Evolutionary conservation across 2,888 invertebrate species (phyloP), one percentile per base, ranked within the genome.

Genomic region (Baccha elongata): DNA sequence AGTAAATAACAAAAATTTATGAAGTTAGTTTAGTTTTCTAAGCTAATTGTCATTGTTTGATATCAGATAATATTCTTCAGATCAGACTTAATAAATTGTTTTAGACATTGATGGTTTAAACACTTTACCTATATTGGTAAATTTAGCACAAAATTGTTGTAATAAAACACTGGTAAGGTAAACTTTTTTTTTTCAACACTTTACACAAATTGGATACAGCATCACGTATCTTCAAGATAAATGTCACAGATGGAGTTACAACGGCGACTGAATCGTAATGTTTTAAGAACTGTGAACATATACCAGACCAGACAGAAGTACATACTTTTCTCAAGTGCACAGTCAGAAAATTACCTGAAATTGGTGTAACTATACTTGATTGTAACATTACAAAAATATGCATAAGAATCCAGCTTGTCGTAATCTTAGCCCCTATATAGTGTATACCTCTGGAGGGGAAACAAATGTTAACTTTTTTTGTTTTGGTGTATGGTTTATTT

Each of bases 191-290:
- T 23, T 46, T 46, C 42, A 17, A 60, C 15, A 23, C 21, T 42
- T 40, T 26, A 21, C 23, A 52, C 26, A 21, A 42, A 13, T 23
- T 32, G 26, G 13, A 6, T 10, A n/a, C n/a, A n/a, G n/a, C 46
- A 37, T 46, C 44, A 26, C 65, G 13, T 37, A 52, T 29, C 23
- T 37, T 10, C 48, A 60, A 68, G 81, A 78, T 85, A 87, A 87
- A 87, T 85, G 88, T 85, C 86, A 87, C 86, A 80, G 87, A 85
- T 87, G 88, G 87, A 86, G 86, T 87, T 87, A 87, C 87, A 88
- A 86, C 87, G 86, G 76, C 87, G 86, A 89, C 89, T 89, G 87
- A 89, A 87, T 85, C 85, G 15, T 42, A 74, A 44, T 58, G n/a
- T 60, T 29, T 35, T 69, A 60, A 69, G 75, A 75, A 58, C 46